These are phyloP conservation scores for Canis aureus DNA, from an alignment of 2,113 vertebrate genomes.

Conservation along the genomic window DNA sequence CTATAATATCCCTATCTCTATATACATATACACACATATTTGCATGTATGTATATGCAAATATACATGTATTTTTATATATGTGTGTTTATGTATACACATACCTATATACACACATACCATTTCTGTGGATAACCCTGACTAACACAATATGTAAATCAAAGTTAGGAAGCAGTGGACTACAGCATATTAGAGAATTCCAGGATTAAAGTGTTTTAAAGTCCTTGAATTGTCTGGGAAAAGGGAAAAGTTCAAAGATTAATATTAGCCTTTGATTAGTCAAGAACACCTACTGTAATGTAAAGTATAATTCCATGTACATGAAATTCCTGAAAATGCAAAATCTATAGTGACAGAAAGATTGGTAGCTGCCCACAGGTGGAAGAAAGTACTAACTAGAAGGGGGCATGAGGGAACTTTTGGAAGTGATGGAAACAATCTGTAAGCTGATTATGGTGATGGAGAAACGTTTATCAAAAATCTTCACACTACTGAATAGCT, in stretches of 20 bases:
- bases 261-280: not conserved
- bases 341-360: not conserved
- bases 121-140: not conserved
- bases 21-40: not conserved
- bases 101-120: not conserved
- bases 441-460: not conserved
- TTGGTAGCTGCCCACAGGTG: not conserved
- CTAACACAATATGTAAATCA: not conserved
- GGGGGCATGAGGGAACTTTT: not conserved
- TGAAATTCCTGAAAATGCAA: not conserved
- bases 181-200: constrained; percentile 35
- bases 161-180: not conserved
- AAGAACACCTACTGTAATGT: not conserved
- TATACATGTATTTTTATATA: not conserved
- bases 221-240: constrained; percentile 35
- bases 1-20: not conserved
- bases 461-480: constrained; percentile 25
- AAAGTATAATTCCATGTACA: constrained; percentile 9
- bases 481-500: not conserved
- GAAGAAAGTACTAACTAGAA: not conserved
- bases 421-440: not conserved
- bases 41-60: not conserved
- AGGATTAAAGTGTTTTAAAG: constrained; percentile 9
- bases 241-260: constrained; percentile 4
- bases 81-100: not conserved